Evolutionary conservation across 1,140 invertebrate genomes (phyloP).

Genomic region (Chrysopa pallens): DNA sequence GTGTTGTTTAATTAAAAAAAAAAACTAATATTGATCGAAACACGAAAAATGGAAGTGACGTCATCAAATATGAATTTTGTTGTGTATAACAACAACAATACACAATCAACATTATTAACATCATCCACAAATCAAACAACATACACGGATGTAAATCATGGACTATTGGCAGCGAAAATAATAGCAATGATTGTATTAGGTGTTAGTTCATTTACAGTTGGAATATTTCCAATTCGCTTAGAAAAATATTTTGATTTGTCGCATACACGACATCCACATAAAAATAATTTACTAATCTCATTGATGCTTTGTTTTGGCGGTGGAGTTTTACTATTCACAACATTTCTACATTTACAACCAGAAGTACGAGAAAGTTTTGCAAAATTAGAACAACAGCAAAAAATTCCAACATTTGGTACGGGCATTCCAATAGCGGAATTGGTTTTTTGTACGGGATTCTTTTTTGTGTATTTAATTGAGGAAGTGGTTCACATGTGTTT

Average conservation of each 20-base stretch:
- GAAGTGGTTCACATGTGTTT: slow-evolving; percentile 43
- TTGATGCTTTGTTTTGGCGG: slow-evolving; percentile 57
- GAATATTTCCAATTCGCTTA: slow-evolving; percentile 43
- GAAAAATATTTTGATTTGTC: slow-evolving; percentile 21
- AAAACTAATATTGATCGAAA: too few relatives aligned
- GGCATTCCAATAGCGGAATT: slow-evolving; percentile 41
- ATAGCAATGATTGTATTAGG: slow-evolving; percentile 50
- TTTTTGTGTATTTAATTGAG: slow-evolving; percentile 53
- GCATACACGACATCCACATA: slow-evolving; percentile 16
- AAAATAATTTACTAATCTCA: slow-evolving; percentile 34
- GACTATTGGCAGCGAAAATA: slow-evolving; percentile 34
- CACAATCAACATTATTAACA: too few relatives aligned
- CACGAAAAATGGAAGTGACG: too few relatives aligned
- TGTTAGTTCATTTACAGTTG: slow-evolving; percentile 44
- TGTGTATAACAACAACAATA: too few relatives aligned
- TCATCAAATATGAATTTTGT: too few relatives aligned
- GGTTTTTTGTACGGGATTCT: slow-evolving; percentile 49
- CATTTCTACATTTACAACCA: slow-evolving; percentile 58
- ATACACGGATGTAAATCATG: neutral
- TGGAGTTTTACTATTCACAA: slow-evolving; percentile 62
- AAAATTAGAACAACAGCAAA: slow-evolving; percentile 18
- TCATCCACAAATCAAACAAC: too few relatives aligned
- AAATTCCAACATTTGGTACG: slow-evolving; percentile 17
- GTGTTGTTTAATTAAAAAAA: too few relatives aligned
- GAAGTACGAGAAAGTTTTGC: slow-evolving; percentile 44